Evolutionary conservation across 2,113 vertebrate genomes (phyloP).

Genomic region (Mesocricetus auratus): DNA sequence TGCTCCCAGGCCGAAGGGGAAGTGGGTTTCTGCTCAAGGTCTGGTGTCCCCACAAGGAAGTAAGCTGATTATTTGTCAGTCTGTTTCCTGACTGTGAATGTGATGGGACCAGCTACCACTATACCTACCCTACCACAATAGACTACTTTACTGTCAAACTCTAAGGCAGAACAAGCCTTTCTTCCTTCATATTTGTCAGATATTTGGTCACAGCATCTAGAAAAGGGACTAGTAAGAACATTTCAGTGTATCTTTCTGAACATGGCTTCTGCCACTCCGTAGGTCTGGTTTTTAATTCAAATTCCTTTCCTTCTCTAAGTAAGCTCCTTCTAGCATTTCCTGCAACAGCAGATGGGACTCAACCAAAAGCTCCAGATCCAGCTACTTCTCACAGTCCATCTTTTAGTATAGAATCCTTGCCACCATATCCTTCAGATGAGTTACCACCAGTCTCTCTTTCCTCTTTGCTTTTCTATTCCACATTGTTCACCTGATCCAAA

Average conservation of each 20-base stretch:
- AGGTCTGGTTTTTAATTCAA: background rate
- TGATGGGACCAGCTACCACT: background rate
- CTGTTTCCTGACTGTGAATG: background rate
- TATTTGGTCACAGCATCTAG: background rate
- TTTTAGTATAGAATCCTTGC: background rate
- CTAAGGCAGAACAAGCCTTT: background rate
- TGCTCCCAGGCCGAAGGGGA: too few species aligned
- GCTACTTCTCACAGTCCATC: background rate
- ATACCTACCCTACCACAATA: background rate
- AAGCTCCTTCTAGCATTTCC: background rate
- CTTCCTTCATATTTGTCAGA: background rate
- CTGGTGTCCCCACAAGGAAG: too few species aligned
- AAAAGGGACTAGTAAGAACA: background rate
- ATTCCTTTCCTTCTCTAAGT: background rate
- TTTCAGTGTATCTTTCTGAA: background rate
- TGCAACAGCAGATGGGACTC: background rate
- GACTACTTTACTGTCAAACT: background rate
- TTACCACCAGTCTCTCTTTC: background rate
- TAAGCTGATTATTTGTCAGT: background rate
- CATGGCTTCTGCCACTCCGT: background rate
- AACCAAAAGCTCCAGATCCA: background rate
- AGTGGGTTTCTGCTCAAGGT: too few species aligned
- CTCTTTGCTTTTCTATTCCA: background rate
- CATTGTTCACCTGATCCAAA: background rate
- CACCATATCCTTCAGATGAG: rapidly evolving